These are phyloP conservation scores for Spongilla lacustris DNA, from an alignment of 37 sponge, comb jelly and placozoan genomes.

Conservation along the genomic window DNA sequence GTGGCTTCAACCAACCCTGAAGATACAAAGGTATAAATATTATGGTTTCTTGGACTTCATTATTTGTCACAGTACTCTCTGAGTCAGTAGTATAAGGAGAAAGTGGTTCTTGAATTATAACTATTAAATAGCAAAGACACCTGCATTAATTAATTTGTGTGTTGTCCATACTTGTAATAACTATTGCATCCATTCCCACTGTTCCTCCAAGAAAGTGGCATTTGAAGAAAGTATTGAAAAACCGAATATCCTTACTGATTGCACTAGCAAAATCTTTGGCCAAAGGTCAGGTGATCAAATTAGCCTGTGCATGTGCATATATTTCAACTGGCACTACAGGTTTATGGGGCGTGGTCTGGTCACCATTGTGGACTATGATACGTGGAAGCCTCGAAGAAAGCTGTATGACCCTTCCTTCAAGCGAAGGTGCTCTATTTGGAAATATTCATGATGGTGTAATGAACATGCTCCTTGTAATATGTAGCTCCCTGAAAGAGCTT, in stretches of 20 bases:
- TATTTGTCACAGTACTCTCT: too few species aligned
- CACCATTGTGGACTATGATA: slow-evolving; percentile 20
- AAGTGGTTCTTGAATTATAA: too few species aligned
- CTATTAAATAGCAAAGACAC: too few species aligned
- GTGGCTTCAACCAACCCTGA: not conserved
- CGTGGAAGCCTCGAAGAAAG: slow-evolving; percentile 37
- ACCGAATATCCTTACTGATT: not conserved
- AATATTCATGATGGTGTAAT: not conserved
- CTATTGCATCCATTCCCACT: not conserved
- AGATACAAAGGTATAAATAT: not conserved
- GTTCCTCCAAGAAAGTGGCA: not conserved
- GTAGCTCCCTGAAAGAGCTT: not conserved
- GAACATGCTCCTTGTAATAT: not conserved
- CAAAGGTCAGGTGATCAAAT: not conserved
- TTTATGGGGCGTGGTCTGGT: slow-evolving; percentile 19
- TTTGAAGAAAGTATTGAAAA: not conserved
- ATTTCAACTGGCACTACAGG: not conserved
- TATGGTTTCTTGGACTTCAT: too few species aligned
- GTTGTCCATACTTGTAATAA: too few species aligned
- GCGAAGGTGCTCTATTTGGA: not conserved
- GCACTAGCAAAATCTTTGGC: not conserved
- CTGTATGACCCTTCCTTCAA: slow-evolving; percentile 42
- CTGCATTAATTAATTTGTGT: too few species aligned
- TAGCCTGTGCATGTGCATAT: not conserved
- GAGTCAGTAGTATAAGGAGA: too few species aligned